phyloP scores from a whole-genome alignment of 2,113 vertebrate species.

The Cariama cristata region DNA sequence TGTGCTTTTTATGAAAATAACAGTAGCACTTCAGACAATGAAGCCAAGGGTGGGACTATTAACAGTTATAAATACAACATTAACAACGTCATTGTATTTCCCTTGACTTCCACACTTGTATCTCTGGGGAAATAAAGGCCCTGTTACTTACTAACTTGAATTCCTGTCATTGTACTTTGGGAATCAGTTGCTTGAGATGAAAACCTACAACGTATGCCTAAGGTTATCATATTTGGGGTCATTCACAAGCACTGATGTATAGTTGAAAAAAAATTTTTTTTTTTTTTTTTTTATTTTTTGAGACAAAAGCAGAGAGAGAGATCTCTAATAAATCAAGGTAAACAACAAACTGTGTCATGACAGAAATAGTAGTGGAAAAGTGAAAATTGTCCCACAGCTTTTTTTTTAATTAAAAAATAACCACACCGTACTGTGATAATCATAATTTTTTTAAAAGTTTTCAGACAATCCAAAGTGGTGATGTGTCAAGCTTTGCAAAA shows the following conservation, averaged over 20 bases:
- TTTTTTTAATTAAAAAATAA: conserved; percentile 57
- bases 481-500: conserved; percentile 40
- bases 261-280: not conserved
- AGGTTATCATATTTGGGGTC: conserved; percentile 67
- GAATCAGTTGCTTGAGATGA: conserved; percentile 36
- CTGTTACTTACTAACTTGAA: conserved; percentile 68
- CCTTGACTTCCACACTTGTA: conserved; percentile 74
- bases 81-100: conserved; percentile 79
- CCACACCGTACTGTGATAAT: conserved; percentile 33
- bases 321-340: conserved; percentile 60
- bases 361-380: conserved; percentile 11
- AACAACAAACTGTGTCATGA: not conserved
- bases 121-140: conserved; percentile 78
- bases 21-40: conserved; percentile 72
- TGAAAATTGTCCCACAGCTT: not conserved
- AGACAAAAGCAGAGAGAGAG: not conserved
- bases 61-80: conserved; percentile 78
- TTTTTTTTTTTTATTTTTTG: not conserved
- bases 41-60: conserved; percentile 63
- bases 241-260: conserved; percentile 24
- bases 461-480: conserved; percentile 7
- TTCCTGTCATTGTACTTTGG: conserved; percentile 82
- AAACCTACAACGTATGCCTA: conserved; percentile 4
- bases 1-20: conserved; percentile 72
- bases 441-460: not conserved